Evolutionary conservation across 2,888 invertebrate species (phyloP), one percentile per base, ranked within the genome.

Genomic region (Camptogramma bilineatum): DNA sequence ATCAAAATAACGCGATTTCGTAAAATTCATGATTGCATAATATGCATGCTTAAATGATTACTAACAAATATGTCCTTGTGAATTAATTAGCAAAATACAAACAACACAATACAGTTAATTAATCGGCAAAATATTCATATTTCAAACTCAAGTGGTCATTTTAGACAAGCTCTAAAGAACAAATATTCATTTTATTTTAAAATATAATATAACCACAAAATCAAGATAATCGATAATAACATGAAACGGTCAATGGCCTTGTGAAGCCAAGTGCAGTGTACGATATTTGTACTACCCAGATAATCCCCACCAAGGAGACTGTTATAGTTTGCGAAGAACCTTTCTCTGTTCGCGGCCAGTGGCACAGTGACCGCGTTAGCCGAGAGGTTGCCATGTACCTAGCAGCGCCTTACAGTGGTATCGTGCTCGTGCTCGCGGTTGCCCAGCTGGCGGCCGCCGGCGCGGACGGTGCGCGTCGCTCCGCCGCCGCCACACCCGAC

Each of bases 361-460:
- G 91, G 85, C 89, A 90, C 80, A 87, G 90, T 90, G 89, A 87
- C 91, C 90, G 91, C 86, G 88, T 82, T 82, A 75, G 82, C 83
- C 80, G 81, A 82, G 83, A 85, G 85, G 84, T 86, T 85, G 60
- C 84, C 86, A 91, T 91, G 91, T 81, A 80, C 86, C 81, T 79
- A 52, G 57, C 67, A 51, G 64, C 55, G 57, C 13, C 55, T 75
- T 77, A 78, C 75, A 78, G 72, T 70, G 73, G 77, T 64, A 72
- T 80, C 60, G 78, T 83, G 76, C 77, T 84, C 68, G 71, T 83
- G 77, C 74, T 85, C 69, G 77, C 70, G 69, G 75, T 76, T 68
- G 78, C 71, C 71, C 73, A 74, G 62, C 66, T 80, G 65, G 65
- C 71, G 31, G 70, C 73, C 8, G 62, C 44, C 17, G 61, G 63